Base-by-base conservation (phyloP, 2,888 invertebrate genomes). In the Cheiracanthium punctorium region DNA sequence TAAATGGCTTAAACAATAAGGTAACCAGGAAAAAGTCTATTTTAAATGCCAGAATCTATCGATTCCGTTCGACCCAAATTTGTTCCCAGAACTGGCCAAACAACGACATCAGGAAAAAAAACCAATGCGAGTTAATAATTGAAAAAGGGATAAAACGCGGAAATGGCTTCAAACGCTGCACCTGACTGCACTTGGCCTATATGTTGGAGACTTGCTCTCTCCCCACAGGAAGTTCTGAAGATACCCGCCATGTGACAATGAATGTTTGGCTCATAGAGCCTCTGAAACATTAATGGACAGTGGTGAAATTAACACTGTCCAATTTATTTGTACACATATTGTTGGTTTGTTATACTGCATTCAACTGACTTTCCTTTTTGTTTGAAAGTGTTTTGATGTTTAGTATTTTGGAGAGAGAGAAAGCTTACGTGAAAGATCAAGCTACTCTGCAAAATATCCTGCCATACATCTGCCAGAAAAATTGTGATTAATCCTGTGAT, bases 141-240 rank as follows among this genome's bases (percentile, higher is more conserved):
- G 74, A 85, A 72, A 48, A 29, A 10, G 30, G 69, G 84, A 85
- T 79, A 79, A 79, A 85, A 74, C 65, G 74, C 84, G 84, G 84
- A 85, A 85, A 85, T 85, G 74, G 74, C 65, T 48, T 12, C 33
- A 48, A 48, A 28, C 33, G 79, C 70, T 75, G 85, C 85, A 86
- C 81, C 48, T 87, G 72, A 77, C 69, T 72, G 81, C 72, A 87
- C 87, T 87, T 87, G 87, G 87, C 87, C 87, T 72, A 79, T 30
- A 85, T 85, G 37, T n/a, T 37, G 32, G 28, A 69, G 33, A 20
- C 24, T 30, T 29, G 33, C 69, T 32, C n/a, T 20, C 24, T n/a
- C 12, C 10, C 32, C 10, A 12, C 8, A 1, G 7, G 30, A 7
- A 67, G 67, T 48, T 24, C 24, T 17, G n/a, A 5, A 24, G 17